Conservation (phyloP, 2,888 invertebrate species). For the Beris chalybata region DNA sequence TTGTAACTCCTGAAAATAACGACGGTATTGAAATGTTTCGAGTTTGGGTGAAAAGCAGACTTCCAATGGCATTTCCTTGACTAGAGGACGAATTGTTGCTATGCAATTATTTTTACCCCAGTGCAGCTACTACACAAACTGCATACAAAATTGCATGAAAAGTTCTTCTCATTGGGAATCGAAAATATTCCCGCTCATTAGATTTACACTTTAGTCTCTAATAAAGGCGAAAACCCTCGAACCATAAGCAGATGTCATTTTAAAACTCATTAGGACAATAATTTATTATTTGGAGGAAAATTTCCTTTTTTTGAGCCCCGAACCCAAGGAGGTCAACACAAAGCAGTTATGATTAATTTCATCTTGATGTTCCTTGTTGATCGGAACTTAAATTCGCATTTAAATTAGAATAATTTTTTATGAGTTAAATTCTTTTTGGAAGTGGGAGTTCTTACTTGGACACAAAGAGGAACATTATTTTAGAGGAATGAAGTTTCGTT, state of each 20-base stretch:
- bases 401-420: too few relatives aligned
- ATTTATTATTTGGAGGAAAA: slow-evolving; percentile 8
- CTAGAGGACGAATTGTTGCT: slow-evolving; percentile 8
- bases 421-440: too few relatives aligned
- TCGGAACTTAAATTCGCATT: slow-evolving; percentile 23
- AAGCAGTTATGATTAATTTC: slow-evolving; percentile 24
- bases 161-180: not conserved
- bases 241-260: slow-evolving; percentile 31
- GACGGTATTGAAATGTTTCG: too few relatives aligned
- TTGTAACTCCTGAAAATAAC: too few relatives aligned
- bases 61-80: too few relatives aligned
- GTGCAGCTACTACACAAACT: slow-evolving; percentile 14
- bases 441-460: too few relatives aligned
- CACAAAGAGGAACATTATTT: too few relatives aligned
- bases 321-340: slow-evolving; percentile 4
- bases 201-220: slow-evolving; percentile 8
- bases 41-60: too few relatives aligned
- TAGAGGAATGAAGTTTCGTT: too few relatives aligned
- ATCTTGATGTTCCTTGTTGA: slow-evolving; percentile 23
- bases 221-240: slow-evolving; percentile 15
- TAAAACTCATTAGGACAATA: slow-evolving; percentile 37
- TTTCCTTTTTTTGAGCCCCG: not conserved
- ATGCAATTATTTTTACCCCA: slow-evolving; percentile 16
- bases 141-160: slow-evolving; percentile 24
- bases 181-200: slow-evolving; percentile 13